Conservation (phyloP, 2,888 invertebrate genomes). For the Strigamia crassipes region DNA sequence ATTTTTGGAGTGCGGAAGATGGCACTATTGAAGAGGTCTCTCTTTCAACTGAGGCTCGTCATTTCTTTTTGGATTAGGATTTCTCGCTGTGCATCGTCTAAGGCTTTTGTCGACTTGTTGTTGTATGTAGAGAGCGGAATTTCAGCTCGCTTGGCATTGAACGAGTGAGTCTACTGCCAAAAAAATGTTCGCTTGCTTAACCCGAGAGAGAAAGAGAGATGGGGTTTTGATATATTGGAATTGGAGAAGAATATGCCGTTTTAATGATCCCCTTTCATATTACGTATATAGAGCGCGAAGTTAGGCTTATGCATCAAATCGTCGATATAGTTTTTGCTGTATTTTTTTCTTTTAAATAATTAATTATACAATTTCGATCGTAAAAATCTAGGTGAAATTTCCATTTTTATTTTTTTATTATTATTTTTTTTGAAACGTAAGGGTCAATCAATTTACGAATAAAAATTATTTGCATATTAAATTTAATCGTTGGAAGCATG, state of each 20-base stretch:
- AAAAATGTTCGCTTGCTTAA: not conserved
- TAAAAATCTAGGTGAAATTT: not conserved
- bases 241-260: not conserved
- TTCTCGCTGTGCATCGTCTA: conserved; percentile 28
- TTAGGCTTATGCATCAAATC: too few relatives aligned
- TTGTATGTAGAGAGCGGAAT: conserved; percentile 32
- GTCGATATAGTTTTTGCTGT: too few relatives aligned
- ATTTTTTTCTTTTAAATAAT: too few relatives aligned
- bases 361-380: not conserved
- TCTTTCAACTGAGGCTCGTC: conserved; percentile 13
- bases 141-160: conserved; percentile 14
- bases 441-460: conserved; percentile 28
- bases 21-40: conserved; percentile 26
- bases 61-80: conserved; percentile 33
- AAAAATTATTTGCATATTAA: conserved; percentile 1
- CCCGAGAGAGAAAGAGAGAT: not conserved
- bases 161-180: not conserved
- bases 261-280: too few relatives aligned
- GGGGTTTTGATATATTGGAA: not conserved
- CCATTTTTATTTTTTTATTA: too few relatives aligned
- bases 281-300: too few relatives aligned
- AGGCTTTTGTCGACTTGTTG: conserved; percentile 35
- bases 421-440: not conserved
- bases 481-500: not conserved
- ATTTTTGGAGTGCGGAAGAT: not conserved